These are phyloP conservation scores for Cephus runcator DNA, from an alignment of 2,888 invertebrate species.

Conservation along the genomic window DNA sequence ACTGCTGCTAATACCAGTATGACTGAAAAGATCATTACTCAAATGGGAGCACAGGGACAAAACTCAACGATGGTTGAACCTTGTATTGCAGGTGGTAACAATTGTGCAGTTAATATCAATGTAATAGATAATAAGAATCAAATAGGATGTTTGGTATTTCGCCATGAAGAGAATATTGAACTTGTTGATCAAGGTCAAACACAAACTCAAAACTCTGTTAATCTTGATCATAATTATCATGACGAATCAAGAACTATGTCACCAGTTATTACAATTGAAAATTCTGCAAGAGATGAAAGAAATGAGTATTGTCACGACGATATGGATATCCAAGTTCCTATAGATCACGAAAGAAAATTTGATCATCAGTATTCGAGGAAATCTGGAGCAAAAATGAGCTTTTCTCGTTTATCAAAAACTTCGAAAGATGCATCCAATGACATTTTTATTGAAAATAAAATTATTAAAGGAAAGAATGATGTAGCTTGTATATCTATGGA, in stretches of 20 bases:
- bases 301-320: background rate
- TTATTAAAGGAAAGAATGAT: background rate
- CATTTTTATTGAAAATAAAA: background rate
- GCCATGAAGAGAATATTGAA: background rate
- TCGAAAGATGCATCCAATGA: background rate
- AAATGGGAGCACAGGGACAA: background rate
- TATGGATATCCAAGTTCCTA: conserved; percentile 9
- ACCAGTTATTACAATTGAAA: background rate
- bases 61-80: background rate
- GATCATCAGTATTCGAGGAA: conserved; percentile 18
- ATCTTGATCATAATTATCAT: conserved; percentile 17
- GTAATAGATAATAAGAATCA: conserved; percentile 6
- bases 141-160: conserved; percentile 10
- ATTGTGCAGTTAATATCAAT: conserved; percentile 7
- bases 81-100: background rate
- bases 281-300: background rate
- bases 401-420: background rate
- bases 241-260: conserved; percentile 15
- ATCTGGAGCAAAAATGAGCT: background rate
- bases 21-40: background rate
- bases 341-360: conserved; percentile 12
- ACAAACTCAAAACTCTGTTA: conserved; percentile 9
- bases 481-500: background rate
- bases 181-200: background rate
- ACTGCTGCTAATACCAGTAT: background rate